These are phyloP conservation scores for Panurus biarmicus DNA, from an alignment of 2,113 vertebrate species.

Conservation along the genomic window DNA sequence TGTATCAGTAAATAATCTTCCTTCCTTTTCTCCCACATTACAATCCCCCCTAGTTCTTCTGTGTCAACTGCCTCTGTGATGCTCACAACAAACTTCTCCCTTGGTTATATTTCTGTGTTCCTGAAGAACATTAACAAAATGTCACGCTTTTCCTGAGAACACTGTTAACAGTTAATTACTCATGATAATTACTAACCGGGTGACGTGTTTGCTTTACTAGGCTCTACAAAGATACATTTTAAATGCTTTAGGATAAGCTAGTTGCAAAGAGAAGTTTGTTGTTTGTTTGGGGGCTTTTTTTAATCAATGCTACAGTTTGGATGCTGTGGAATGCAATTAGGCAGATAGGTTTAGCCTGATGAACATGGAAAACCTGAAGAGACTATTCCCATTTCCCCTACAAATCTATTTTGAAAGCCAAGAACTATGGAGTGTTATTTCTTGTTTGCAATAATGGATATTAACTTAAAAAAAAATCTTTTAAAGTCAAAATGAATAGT, in stretches of 20 bases:
- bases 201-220: slow-evolving; percentile 23
- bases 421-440: neutral
- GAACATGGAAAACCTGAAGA: neutral
- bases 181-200: neutral
- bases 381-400: neutral
- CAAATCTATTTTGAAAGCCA: neutral
- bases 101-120: neutral
- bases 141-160: neutral
- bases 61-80: neutral
- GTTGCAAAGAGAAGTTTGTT: neutral
- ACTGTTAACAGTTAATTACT: slow-evolving; percentile 17
- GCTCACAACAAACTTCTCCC: slow-evolving; percentile 7
- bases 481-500: neutral
- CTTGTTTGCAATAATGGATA: neutral
- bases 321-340: neutral
- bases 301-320: neutral
- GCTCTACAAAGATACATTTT: neutral
- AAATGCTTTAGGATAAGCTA: neutral
- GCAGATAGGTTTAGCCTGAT: neutral
- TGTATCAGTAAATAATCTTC: neutral
- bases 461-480: neutral
- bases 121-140: slow-evolving; percentile 19
- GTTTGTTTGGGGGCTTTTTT: neutral
- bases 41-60: neutral
- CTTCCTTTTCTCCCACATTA: neutral